Conservation (phyloP, 2,888 invertebrate species). For the Synanthedon andrenaeformis region DNA sequence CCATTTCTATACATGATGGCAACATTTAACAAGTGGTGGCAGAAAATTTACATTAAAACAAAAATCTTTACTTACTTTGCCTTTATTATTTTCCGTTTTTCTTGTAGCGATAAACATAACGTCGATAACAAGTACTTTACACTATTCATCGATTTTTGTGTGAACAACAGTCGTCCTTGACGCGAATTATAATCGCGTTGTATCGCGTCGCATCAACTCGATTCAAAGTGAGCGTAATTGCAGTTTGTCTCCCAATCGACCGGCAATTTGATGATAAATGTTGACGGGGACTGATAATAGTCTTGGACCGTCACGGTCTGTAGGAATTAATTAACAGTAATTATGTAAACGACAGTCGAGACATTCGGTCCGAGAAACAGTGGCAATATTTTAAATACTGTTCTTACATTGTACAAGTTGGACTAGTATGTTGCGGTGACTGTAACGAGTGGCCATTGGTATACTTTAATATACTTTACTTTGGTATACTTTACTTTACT, state of each 20-base stretch:
- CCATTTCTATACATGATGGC: too few species aligned
- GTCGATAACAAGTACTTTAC: too few species aligned
- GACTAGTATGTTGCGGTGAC: background rate
- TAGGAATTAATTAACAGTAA: constrained; percentile 44
- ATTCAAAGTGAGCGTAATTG: constrained; percentile 32
- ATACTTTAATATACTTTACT: too few species aligned
- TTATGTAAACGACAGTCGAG: constrained; percentile 39
- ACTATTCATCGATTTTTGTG: background rate
- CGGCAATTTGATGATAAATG: constrained; percentile 38
- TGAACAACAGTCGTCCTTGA: constrained; percentile 11
- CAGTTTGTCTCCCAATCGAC: constrained; percentile 19
- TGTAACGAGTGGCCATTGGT: background rate
- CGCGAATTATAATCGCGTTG: constrained; percentile 18
- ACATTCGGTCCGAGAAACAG: constrained; percentile 2
- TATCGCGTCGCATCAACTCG: constrained; percentile 7
- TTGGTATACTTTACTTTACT: background rate
- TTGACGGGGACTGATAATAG: background rate
- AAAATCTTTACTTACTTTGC: too few species aligned
- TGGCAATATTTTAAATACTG: background rate
- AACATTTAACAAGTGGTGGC: too few species aligned
- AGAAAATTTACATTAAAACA: too few species aligned
- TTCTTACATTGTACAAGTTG: too few species aligned
- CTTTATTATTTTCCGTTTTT: too few species aligned
- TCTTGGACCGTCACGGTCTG: constrained; percentile 37
- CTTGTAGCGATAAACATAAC: too few species aligned